These are phyloP conservation scores for Eolophus roseicapilla DNA, from an alignment of 2,113 vertebrate species.

Conservation along the genomic window DNA sequence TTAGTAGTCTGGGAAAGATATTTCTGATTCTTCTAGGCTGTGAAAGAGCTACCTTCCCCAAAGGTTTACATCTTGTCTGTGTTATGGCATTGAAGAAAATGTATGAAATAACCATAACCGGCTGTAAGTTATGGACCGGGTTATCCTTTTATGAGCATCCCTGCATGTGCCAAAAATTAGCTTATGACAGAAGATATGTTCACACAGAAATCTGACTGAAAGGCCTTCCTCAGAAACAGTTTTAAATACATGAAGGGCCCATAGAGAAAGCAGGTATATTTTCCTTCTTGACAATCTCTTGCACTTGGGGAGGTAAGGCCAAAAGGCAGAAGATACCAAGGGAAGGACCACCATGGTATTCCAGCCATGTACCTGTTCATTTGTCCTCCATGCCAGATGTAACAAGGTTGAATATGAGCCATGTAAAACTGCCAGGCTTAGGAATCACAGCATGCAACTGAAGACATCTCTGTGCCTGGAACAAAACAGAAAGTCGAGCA, in stretches of 20 bases:
- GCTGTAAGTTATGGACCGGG: background rate
- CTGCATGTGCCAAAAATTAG: background rate
- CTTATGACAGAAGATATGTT: background rate
- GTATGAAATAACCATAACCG: background rate
- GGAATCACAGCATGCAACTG: background rate
- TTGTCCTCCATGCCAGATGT: background rate
- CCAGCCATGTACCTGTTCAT: background rate
- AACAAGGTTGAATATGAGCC: background rate
- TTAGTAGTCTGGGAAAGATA: background rate
- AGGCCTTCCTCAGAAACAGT: background rate
- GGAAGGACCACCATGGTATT: background rate
- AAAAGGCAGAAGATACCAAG: background rate
- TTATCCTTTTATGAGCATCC: background rate
- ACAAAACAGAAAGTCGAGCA: background rate
- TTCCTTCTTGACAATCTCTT: background rate
- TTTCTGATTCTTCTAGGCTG: background rate
- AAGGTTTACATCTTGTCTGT: background rate
- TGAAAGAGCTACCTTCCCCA: background rate
- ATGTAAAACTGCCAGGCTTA: background rate
- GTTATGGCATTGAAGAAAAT: background rate
- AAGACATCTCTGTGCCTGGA: background rate
- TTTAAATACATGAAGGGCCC: background rate
- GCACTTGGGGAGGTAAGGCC: background rate
- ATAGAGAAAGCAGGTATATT: background rate
- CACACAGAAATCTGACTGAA: background rate